Conservation (phyloP, 2,888 invertebrate genomes). For the Digitonthophagus gazella region DNA sequence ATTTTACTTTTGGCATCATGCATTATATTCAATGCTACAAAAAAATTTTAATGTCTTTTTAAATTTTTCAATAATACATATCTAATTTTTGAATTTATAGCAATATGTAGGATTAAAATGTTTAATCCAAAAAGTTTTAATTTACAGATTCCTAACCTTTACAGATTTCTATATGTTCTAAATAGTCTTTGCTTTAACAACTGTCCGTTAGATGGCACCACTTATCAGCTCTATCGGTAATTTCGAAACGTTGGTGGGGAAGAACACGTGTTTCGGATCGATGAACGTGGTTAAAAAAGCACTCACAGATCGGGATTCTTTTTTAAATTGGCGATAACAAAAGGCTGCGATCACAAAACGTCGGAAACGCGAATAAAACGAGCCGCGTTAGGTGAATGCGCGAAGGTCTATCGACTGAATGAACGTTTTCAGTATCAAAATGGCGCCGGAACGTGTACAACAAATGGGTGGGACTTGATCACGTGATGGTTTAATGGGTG, state of each 20-base stretch:
- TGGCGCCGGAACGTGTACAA: conserved; percentile 32
- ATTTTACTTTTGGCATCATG: no score
- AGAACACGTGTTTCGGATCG: background rate
- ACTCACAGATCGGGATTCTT: no score
- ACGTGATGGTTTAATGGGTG: conserved; percentile 6
- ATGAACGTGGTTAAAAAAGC: no score
- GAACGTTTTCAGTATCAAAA: conserved; percentile 31
- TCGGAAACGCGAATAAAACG: conserved; percentile 31
- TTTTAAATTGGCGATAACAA: conserved; percentile 34
- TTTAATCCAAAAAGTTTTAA: no score
- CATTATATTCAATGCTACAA: no score
- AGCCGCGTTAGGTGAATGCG: conserved; percentile 29
- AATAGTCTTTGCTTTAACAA: background rate
- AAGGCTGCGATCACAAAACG: conserved; percentile 25
- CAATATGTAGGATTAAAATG: no score
- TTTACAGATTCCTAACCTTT: background rate
- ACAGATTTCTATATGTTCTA: background rate
- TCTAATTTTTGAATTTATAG: no score
- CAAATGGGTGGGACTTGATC: conserved; percentile 17
- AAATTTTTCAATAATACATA: no score
- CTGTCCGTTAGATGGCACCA: background rate
- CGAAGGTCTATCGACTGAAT: background rate
- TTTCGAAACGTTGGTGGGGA: background rate
- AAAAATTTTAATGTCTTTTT: no score
- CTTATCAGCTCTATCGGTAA: background rate